Conservation (phyloP, 2,888 invertebrate genomes). For the Sabatieria punctata region DNA sequence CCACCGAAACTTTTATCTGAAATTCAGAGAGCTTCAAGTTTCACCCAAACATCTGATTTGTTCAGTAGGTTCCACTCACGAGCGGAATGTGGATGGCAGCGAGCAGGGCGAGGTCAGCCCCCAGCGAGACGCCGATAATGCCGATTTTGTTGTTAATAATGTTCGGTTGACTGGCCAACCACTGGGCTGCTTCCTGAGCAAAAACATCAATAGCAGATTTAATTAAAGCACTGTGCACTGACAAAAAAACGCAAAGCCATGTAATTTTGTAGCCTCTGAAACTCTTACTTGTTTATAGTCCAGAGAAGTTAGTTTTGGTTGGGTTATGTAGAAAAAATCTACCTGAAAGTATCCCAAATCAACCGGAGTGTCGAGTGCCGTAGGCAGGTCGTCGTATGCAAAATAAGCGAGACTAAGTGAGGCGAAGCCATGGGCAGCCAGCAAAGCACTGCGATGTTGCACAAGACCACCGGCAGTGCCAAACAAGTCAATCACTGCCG, state of each 20-base stretch:
- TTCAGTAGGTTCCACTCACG: not conserved
- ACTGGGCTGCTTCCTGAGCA: not conserved
- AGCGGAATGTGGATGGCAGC: not conserved
- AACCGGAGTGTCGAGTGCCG: not conserved
- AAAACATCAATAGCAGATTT: too few relatives aligned
- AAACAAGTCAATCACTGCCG: too few relatives aligned
- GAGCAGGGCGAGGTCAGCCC: not conserved
- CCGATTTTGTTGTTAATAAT: not conserved
- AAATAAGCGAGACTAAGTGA: conserved; percentile 24
- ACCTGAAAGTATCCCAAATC: not conserved
- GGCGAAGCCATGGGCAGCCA: conserved; percentile 25
- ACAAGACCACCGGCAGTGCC: too few relatives aligned
- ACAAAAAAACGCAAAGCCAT: too few relatives aligned
- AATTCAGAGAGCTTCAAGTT: not conserved
- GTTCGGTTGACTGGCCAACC: not conserved
- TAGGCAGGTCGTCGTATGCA: conserved; percentile 17
- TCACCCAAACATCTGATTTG: not conserved
- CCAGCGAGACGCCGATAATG: not conserved
- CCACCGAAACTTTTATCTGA: not conserved
- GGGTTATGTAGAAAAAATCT: not conserved
- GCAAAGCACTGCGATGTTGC: conserved; percentile 23
- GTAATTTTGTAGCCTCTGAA: too few relatives aligned
- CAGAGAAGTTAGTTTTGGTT: too few relatives aligned
- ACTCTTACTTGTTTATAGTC: too few relatives aligned
- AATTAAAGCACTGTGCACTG: too few relatives aligned